Conservation (phyloP, 2,888 invertebrate genomes). For the Napeogenes sylphis region DNA sequence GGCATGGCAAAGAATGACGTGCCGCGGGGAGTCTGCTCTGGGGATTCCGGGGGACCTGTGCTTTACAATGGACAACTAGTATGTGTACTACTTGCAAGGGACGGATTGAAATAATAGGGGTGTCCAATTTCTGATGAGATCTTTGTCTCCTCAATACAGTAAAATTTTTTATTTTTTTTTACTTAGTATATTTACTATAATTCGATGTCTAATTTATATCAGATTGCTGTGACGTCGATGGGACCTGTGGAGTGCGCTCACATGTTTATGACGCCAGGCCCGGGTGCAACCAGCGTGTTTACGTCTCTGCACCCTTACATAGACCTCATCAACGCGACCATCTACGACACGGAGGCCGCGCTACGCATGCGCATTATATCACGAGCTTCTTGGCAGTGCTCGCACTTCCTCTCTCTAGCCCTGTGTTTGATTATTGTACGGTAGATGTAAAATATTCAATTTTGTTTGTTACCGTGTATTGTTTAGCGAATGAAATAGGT, state of each 20-base stretch:
- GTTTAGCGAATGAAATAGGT: background rate
- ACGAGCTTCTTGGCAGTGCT: slow-evolving; percentile 5
- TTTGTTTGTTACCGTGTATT: background rate
- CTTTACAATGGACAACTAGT: slow-evolving; percentile 46
- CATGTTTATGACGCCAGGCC: slow-evolving; percentile 24
- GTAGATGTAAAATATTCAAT: background rate
- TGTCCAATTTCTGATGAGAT: background rate
- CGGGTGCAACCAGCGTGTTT: slow-evolving; percentile 56
- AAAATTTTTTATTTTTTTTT: background rate
- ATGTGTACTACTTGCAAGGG: background rate
- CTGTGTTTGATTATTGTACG: background rate
- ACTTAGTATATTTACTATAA: background rate
- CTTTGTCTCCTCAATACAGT: background rate
- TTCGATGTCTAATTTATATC: background rate
- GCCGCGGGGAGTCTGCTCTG: slow-evolving; percentile 58
- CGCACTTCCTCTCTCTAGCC: background rate
- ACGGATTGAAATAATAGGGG: background rate
- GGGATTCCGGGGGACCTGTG: slow-evolving; percentile 67
- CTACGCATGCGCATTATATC: slow-evolving; percentile 40
- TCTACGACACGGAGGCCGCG: slow-evolving; percentile 44
- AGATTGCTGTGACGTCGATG: slow-evolving; percentile 55
- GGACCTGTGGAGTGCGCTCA: slow-evolving; percentile 53
- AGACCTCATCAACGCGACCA: slow-evolving; percentile 52
- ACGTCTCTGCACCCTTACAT: slow-evolving; percentile 54
- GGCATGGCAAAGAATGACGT: slow-evolving; percentile 31